These are phyloP conservation scores for Chloroclystis v-ata DNA, from an alignment of 2,888 invertebrate genomes.

Conservation along the genomic window DNA sequence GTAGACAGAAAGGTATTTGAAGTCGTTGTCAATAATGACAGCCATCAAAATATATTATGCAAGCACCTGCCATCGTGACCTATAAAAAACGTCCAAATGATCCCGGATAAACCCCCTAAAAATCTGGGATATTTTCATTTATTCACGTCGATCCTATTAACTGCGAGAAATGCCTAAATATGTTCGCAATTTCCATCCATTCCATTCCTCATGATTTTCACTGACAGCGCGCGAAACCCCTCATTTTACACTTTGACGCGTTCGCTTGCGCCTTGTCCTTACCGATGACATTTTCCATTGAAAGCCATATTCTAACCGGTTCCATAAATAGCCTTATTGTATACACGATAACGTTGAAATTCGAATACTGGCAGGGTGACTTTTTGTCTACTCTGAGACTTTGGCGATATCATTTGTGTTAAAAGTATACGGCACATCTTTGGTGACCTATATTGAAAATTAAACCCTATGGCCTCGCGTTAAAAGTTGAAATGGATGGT, in stretches of 20 bases:
- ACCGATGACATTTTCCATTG: conserved; percentile 71
- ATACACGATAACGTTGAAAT: conserved; percentile 49
- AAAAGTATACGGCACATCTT: conserved; percentile 46
- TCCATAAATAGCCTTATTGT: conserved; percentile 35
- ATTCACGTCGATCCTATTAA: conserved; percentile 67
- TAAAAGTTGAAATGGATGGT: conserved; percentile 39
- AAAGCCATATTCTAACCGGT: conserved; percentile 32
- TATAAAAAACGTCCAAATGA: conserved; percentile 18
- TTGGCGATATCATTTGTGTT: conserved; percentile 60
- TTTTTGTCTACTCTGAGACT: conserved; percentile 73
- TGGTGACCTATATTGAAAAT: conserved; percentile 33
- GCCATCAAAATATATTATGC: conserved; percentile 6
- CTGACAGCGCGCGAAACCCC: conserved; percentile 75
- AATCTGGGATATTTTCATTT: conserved; percentile 60
- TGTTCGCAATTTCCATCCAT: conserved; percentile 76
- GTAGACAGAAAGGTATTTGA: neutral
- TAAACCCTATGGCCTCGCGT: conserved; percentile 36
- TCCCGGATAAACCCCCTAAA: conserved; percentile 33
- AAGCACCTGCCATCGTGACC: conserved; percentile 8
- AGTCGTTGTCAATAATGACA: conserved; percentile 9
- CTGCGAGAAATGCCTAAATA: conserved; percentile 68
- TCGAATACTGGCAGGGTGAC: conserved; percentile 50
- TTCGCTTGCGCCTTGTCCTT: conserved; percentile 73
- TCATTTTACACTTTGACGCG: conserved; percentile 79
- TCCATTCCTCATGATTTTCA: conserved; percentile 77